These are phyloP conservation scores for Argyrosomus regius DNA, from an alignment of 2,797 vertebrate genomes.

Conservation along the genomic window DNA sequence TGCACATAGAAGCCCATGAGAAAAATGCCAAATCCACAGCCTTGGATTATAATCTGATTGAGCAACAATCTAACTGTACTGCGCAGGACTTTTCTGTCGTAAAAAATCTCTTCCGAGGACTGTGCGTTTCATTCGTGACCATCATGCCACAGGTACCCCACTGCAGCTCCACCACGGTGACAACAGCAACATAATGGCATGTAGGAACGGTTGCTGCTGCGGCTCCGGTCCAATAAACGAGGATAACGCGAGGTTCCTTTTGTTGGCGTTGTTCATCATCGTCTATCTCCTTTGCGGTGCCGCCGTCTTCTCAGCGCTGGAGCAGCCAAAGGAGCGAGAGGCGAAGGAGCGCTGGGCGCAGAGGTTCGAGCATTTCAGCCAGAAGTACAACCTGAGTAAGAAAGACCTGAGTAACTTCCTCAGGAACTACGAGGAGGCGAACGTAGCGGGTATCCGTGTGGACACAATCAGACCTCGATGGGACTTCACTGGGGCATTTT, in stretches of 20 bases:
- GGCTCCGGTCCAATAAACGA: slow-evolving; percentile 88
- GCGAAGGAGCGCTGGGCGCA: slow-evolving; percentile 91
- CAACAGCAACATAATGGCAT: slow-evolving; percentile 86
- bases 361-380: slow-evolving; percentile 90
- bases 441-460: slow-evolving; percentile 91
- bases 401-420: slow-evolving; percentile 90
- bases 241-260: slow-evolving; percentile 93
- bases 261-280: slow-evolving; percentile 90
- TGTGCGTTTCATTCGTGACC: slow-evolving; percentile 32
- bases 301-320: slow-evolving; percentile 94
- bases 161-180: slow-evolving; percentile 55
- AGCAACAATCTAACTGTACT: background rate
- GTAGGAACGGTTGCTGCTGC: slow-evolving; percentile 86
- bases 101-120: slow-evolving; percentile 9
- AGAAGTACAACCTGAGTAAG: slow-evolving; percentile 89
- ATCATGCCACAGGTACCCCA: slow-evolving; percentile 66
- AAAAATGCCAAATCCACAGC: slow-evolving; percentile 20
- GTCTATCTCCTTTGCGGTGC: slow-evolving; percentile 93
- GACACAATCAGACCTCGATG: slow-evolving; percentile 90
- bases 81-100: slow-evolving; percentile 34
- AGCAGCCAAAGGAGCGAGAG: slow-evolving; percentile 90
- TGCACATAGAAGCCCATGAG: background rate
- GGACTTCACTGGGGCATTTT: slow-evolving; percentile 96
- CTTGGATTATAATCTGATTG: background rate
- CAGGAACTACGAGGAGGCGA: slow-evolving; percentile 92